These are phyloP conservation scores for Ardeotis arabs DNA, from an alignment of 2,113 vertebrate species.

Conservation along the genomic window DNA sequence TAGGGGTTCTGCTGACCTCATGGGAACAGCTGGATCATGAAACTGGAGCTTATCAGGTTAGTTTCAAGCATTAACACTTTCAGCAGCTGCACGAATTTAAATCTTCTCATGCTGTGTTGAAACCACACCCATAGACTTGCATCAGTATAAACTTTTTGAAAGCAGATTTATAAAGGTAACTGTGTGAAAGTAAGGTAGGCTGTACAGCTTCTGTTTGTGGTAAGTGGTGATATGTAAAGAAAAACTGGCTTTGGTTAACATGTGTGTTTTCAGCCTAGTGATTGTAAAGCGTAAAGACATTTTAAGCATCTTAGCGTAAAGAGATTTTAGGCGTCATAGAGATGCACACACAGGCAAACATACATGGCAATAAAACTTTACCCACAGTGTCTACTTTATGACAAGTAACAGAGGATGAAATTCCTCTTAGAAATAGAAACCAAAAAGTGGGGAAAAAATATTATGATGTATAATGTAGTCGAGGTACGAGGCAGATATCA, in stretches of 20 bases:
- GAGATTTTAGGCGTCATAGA: not conserved
- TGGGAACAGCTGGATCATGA: not conserved
- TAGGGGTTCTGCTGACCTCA: not conserved
- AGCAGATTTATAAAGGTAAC: not conserved
- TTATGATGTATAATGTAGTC: not conserved
- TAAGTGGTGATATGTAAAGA: not conserved
- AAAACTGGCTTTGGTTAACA: not conserved
- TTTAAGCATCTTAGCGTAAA: not conserved
- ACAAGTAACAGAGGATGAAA: not conserved
- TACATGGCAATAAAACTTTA: not conserved
- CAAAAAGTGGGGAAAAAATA: not conserved
- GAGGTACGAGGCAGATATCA: not conserved
- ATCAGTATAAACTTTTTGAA: not conserved
- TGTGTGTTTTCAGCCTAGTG: not conserved
- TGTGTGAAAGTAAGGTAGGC: not conserved
- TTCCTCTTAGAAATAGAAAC: not conserved
- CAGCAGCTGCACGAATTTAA: not conserved
- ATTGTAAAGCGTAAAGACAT: not conserved
- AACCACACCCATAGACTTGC: not conserved
- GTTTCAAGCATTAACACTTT: not conserved
- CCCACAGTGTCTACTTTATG: not conserved
- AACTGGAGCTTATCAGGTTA: not conserved
- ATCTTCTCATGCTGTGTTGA: not conserved
- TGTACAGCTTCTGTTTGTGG: not conserved
- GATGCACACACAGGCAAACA: not conserved